Percentiles rank a stretch among this genome's conserved stretches.
Evolutionary conservation across 2,797 vertebrate genomes (phyloP).

Genomic region (Cossypha heuglini): DNA sequence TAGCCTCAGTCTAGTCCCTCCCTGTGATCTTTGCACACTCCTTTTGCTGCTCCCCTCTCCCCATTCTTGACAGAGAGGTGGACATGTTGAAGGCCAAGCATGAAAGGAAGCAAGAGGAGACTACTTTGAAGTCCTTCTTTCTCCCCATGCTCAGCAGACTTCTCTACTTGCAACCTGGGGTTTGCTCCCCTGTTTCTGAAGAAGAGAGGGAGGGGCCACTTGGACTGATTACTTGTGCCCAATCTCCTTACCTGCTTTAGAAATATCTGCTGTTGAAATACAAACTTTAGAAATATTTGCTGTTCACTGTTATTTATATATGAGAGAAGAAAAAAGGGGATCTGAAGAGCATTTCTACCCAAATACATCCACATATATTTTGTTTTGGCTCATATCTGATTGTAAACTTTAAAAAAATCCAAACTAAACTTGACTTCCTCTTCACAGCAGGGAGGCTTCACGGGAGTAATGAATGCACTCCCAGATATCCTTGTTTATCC

Average conservation of each 20-base stretch:
- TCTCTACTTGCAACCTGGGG: background rate
- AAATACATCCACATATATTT: background rate
- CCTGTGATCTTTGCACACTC: background rate
- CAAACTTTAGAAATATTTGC: no score
- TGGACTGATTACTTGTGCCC: background rate
- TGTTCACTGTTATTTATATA: background rate
- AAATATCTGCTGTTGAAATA: no score
- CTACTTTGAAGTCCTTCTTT: background rate
- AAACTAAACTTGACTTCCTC: background rate
- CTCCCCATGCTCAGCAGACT: background rate
- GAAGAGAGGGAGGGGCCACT: background rate
- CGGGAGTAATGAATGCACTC: background rate
- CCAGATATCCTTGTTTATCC: background rate
- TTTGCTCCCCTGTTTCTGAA: background rate
- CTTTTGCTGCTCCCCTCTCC: background rate
- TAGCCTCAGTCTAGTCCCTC: background rate
- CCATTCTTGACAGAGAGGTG: background rate
- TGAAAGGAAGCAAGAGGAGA: background rate
- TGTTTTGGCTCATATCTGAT: background rate
- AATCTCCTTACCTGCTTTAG: background rate
- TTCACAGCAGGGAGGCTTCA: background rate
- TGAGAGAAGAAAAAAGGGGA: background rate
- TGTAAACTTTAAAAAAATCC: background rate
- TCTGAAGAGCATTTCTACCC: background rate
- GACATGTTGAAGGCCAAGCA: background rate